A percentile compares a stretch with the other conserved stretches of the same genome.
Conservation (phyloP, 2,888 invertebrate species). For the Chalcis sispes region DNA sequence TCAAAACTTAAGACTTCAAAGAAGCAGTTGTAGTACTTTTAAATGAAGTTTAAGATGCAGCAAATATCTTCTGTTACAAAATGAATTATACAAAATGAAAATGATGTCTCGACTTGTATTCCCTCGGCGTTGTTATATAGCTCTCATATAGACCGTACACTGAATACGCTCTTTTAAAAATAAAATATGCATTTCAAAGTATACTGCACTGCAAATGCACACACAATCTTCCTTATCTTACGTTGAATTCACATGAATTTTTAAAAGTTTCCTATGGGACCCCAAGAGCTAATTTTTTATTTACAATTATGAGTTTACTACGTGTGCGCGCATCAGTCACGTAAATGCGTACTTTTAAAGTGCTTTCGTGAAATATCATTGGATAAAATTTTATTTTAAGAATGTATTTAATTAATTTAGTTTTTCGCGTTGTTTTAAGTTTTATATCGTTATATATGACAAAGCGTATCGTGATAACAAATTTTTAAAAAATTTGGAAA, state of each 20-base stretch:
- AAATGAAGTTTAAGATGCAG: slow-evolving; percentile 9
- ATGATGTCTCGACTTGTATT: neutral
- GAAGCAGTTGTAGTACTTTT: neutral
- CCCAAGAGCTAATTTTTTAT: neutral
- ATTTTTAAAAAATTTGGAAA: too few relatives aligned
- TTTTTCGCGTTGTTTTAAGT: too few relatives aligned
- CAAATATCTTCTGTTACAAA: slow-evolving; percentile 1
- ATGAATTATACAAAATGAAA: slow-evolving; percentile 3
- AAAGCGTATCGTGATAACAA: too few relatives aligned
- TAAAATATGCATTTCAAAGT: slow-evolving; percentile 21
- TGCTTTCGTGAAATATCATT: too few relatives aligned
- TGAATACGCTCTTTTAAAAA: neutral
- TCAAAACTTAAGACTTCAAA: slow-evolving; percentile 1
- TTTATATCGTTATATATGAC: too few relatives aligned
- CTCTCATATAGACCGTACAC: neutral
- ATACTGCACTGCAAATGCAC: neutral
- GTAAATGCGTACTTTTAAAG: too few relatives aligned
- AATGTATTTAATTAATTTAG: too few relatives aligned
- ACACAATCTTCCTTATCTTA: neutral
- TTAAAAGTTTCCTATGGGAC: neutral
- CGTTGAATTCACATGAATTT: neutral
- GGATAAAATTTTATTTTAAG: too few relatives aligned
- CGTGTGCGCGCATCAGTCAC: neutral
- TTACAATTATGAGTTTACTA: neutral
- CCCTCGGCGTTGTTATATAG: neutral